Evolutionary conservation across 2,797 vertebrate genomes (phyloP), one percentile per base, ranked within the genome.

Genomic region (Orientallactaga sibirica): DNA sequence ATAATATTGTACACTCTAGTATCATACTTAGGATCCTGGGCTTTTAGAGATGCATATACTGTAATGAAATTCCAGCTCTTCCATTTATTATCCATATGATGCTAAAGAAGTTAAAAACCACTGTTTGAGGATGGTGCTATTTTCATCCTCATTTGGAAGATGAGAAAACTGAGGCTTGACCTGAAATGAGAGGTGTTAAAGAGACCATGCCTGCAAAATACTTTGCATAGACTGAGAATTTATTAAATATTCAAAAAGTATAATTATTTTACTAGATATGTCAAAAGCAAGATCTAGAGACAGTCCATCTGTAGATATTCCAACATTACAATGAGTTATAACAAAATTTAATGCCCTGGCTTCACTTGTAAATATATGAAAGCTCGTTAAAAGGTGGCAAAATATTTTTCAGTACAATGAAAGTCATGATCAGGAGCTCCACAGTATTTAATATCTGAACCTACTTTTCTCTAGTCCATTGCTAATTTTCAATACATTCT

Each of bases 201-300:
- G 18, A 77, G 18, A 79, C 52, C 55, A 66, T 8, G 58, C 10
- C 24, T 20, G 12, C n/a, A 33, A 64, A 93, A 61, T 43, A 22
- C 20, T 76, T 64, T 43, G 37, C 66, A n/a, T 6, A 25, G 12
- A 29, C 43, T 75, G 43, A 75, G 33, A 41, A 83, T 33, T 73
- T 29, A 86, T 48, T 22, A 68, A 87, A 25, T 61, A 77, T 80
- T 77, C 3, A 1, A 41, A 58, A 84, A 77, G 29, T 11, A 19
- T 48, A 68, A 76, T 48, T 84, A 77, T 64, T 80, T 75, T 71
- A 84, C 64, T 93, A 70, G 62, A 52, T 55, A 27, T 15, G 75
- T 88, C 75, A 94, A 75, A 55, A 18, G 24, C 25, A 86, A 85
- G 80, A 88, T 78, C 41, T 52, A 18, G 73, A 92, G 97, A 90